A percentile compares a stretch with the other conserved stretches of the same genome.
These are phyloP conservation scores for Ranitomeya imitator DNA, from an alignment of 2,113 vertebrate genomes.

Conservation along the genomic window DNA sequence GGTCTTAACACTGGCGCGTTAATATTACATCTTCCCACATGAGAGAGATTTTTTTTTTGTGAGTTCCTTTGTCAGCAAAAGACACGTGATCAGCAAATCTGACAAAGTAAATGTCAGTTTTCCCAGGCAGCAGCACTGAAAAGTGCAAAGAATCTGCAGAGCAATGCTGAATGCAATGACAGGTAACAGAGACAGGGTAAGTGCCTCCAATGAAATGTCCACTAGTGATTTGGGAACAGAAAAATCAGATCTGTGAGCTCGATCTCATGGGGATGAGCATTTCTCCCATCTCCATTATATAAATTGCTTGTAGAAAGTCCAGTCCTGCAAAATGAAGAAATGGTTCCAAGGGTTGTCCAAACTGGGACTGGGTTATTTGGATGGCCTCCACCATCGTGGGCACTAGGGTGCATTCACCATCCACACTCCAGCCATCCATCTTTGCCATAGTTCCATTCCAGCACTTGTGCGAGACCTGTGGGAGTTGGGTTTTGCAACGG, in stretches of 20 bases:
- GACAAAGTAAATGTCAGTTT: constrained; percentile 28
- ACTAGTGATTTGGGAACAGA: no score
- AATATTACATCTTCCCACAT: not conserved
- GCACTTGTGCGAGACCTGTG: no score
- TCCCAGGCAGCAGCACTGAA: not conserved
- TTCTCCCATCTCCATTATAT: not conserved
- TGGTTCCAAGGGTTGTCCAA: no score
- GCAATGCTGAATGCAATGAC: not conserved
- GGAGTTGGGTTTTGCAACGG: no score
- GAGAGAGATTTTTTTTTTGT: constrained; percentile 14
- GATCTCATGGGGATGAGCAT: not conserved
- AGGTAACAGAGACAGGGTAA: not conserved
- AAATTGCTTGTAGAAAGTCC: not conserved
- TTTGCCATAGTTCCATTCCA: no score
- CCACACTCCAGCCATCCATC: no score
- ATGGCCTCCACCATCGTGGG: no score
- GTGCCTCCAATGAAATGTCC: not conserved
- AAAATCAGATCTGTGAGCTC: not conserved
- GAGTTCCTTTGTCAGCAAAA: constrained; percentile 2
- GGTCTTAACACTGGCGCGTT: not conserved
- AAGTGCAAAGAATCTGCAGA: not conserved
- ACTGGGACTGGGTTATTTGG: no score
- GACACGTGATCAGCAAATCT: constrained; percentile 12
- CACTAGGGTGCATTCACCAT: no score
- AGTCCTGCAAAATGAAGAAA: no score